A percentile compares a stretch with the other conserved stretches of the same genome.
Evolutionary conservation across 2,888 invertebrate species (phyloP).

Genomic region (Stenoptilia bipunctidactyla): DNA sequence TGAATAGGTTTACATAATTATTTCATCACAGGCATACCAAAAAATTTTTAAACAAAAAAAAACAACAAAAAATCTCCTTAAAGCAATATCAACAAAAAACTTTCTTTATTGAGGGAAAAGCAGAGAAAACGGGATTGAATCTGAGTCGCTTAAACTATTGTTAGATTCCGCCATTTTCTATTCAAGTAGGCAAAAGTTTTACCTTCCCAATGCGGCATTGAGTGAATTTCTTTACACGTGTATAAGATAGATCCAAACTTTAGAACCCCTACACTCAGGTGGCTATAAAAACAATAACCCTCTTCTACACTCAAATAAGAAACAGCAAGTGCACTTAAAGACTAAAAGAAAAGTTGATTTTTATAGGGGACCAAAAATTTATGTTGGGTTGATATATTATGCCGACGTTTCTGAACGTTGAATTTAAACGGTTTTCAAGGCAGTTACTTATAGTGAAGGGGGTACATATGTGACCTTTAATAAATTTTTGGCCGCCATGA

Average conservation of each 20-base stretch:
- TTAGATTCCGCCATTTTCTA: background rate
- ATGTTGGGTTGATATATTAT: slow-evolving; percentile 58
- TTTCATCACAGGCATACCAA: too few species aligned
- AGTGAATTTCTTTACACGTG: slow-evolving; percentile 31
- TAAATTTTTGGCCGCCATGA: slow-evolving; percentile 33
- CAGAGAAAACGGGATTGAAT: background rate
- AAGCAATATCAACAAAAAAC: background rate
- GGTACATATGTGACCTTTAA: slow-evolving; percentile 54
- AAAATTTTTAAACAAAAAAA: too few species aligned
- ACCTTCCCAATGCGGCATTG: slow-evolving; percentile 1
- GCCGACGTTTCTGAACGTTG: slow-evolving; percentile 50
- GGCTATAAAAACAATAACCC: slow-evolving; percentile 63
- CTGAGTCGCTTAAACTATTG: background rate
- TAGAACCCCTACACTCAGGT: slow-evolving; percentile 28
- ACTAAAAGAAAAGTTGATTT: slow-evolving; percentile 46
- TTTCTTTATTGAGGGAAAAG: background rate
- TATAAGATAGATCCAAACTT: slow-evolving; percentile 40
- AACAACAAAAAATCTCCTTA: too few species aligned
- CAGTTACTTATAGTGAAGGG: slow-evolving; percentile 51
- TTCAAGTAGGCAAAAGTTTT: background rate
- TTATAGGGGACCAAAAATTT: slow-evolving; percentile 56
- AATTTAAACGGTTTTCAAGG: slow-evolving; percentile 62
- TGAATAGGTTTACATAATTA: too few species aligned
- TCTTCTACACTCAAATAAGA: slow-evolving; percentile 50
- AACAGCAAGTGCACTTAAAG: slow-evolving; percentile 31